Conservation (phyloP, 2,888 invertebrate species). For the Pedicia rivosa region DNA sequence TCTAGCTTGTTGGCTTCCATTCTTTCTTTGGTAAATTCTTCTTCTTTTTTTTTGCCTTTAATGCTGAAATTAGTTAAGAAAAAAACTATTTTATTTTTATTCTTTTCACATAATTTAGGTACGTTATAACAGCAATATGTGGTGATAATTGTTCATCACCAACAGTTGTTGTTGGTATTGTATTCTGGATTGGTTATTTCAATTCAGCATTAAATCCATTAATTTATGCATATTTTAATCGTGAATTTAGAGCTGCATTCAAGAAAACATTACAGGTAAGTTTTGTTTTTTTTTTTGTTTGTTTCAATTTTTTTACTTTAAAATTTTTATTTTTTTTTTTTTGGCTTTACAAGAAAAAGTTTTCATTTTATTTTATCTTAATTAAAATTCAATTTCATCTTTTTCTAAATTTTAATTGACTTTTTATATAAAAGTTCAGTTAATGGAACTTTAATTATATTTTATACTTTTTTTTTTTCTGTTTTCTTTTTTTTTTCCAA, state of each 20-base stretch:
- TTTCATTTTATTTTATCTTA: too few relatives aligned
- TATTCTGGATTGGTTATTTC: slow-evolving; percentile 97
- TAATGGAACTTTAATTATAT: too few relatives aligned
- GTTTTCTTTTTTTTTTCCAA: too few relatives aligned
- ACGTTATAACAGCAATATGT: slow-evolving; percentile 65
- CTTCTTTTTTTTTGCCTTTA: slow-evolving; percentile 2
- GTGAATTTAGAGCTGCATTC: slow-evolving; percentile 92
- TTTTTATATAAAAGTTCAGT: too few relatives aligned
- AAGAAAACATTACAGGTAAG: slow-evolving; percentile 58
- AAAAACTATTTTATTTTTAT: not conserved
- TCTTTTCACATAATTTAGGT: slow-evolving; percentile 49
- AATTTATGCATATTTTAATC: slow-evolving; percentile 94
- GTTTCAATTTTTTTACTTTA: not conserved
- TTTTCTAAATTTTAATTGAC: too few relatives aligned
- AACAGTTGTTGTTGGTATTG: slow-evolving; percentile 67
- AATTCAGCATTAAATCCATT: slow-evolving; percentile 93
- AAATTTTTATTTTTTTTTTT: slow-evolving; percentile 10
- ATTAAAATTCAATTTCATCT: too few relatives aligned
- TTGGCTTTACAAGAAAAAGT: too few relatives aligned
- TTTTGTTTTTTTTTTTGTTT: not conserved
- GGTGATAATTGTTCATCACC: slow-evolving; percentile 66
- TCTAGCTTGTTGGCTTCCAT: slow-evolving; percentile 88
- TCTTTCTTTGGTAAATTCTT: slow-evolving; percentile 67
- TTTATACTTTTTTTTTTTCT: too few relatives aligned
- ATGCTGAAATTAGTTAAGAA: not conserved